Base-by-base conservation (phyloP, 2,888 invertebrate species). In the Phyllotreta cruciferae region DNA sequence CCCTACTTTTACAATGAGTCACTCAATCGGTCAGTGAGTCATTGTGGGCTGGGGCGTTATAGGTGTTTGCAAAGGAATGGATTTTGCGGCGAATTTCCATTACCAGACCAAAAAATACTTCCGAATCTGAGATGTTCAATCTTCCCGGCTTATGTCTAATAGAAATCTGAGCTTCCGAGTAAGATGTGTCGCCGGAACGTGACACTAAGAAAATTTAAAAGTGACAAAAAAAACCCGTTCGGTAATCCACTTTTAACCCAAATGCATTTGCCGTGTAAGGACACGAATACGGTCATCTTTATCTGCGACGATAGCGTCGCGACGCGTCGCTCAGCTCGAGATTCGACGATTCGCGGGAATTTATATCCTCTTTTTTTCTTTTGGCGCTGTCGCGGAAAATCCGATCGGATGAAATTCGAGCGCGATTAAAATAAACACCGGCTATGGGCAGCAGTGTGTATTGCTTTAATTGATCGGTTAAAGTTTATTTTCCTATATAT, bases 251-350 rank as follows among this genome's bases (percentile, higher is more conserved):
- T 74, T 76, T 72, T 75, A 74, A 77, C 77, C 78, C 75, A 77
- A 78, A 78, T 78, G 78, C 78, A 75, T 77, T 78, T 77, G 75
- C 75, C 75, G 68, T 78, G 77, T 78, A 77, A 76, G 73, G 49
- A 58, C 50, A 58, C 74, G 70, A 63, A 50, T 68, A 66, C 65
- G 64, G 61, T 53, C 55, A 65, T 67, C 71, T 71, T 73, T 72
- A 72, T 76, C 75, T 74, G 70, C 69, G 70, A 73, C 70, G 71
- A 71, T 65, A 41, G 66, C 56, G 49, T 61, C 63, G 63, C 57
- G 53, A 63, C 50, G 50, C 42, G 58, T 35, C 36, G 49, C 47
- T 65, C 57, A 62, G 56, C 41, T 45, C 49, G 56, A 55, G 65
- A 65, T 66, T 57, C 56, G 11, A 11, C 45, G 24, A 24, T 24